phyloP scores from a whole-genome alignment of 2,797 vertebrate species.

The Orestias chungarensis region DNA sequence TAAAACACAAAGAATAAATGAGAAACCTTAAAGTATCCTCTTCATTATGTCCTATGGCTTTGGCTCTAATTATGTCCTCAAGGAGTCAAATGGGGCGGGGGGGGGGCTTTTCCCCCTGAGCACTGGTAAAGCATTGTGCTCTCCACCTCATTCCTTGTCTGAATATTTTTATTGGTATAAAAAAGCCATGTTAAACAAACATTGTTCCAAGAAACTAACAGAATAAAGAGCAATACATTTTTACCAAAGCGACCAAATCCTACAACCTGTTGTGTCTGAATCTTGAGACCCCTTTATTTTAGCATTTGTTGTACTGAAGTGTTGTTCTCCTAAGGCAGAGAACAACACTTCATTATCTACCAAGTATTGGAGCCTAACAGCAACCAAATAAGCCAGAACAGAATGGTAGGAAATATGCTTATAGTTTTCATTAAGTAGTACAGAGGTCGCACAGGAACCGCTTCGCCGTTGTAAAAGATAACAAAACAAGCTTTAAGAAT shows the following conservation, averaged over 20 bases:
- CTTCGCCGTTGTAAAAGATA: background rate
- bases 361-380: background rate
- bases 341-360: background rate
- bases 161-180: background rate
- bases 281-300: background rate
- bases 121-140: background rate
- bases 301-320: background rate
- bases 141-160: background rate
- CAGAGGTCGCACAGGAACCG: background rate
- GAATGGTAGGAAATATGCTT: background rate
- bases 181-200: background rate
- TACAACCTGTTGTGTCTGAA: background rate
- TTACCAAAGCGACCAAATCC: background rate
- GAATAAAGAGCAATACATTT: background rate
- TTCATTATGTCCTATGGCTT: background rate
- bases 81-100: background rate
- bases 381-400: background rate
- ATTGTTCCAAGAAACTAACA: background rate
- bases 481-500: background rate
- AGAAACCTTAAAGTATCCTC: background rate
- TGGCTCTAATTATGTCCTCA: background rate
- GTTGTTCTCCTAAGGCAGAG: background rate
- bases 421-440: background rate
- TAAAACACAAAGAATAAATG: conserved; percentile 1
- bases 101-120: background rate